These are phyloP conservation scores for Lasioglossum albipes DNA, from an alignment of 1,140 invertebrate genomes.

Conservation along the genomic window DNA sequence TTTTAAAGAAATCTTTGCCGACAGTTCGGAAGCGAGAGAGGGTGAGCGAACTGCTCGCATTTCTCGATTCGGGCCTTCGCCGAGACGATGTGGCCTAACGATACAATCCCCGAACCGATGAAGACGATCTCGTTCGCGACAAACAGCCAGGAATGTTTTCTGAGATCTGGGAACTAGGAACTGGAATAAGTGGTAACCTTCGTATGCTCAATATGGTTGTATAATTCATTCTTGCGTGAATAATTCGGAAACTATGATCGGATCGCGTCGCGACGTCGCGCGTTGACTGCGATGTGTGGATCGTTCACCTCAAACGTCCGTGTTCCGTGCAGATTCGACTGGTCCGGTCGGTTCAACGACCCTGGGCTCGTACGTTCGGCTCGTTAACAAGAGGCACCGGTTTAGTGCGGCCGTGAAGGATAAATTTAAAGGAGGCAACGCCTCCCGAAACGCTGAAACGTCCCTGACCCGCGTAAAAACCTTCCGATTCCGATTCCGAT, in stretches of 20 bases:
- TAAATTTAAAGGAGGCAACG: constrained; percentile 55
- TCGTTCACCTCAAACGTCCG: constrained; percentile 47
- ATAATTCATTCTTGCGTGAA: constrained; percentile 10
- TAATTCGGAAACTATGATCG: neutral
- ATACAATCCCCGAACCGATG: neutral
- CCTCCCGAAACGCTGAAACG: constrained; percentile 34
- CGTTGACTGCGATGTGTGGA: constrained; percentile 2
- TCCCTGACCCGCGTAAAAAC: constrained; percentile 62
- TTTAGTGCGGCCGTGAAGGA: constrained; percentile 38
- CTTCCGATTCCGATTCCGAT: constrained; percentile 9
- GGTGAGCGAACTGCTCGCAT: no score
- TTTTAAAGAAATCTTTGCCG: no score
- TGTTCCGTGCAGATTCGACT: constrained; percentile 38
- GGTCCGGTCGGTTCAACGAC: constrained; percentile 38
- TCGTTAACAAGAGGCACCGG: constrained; percentile 40
- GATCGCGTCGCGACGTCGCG: no score
- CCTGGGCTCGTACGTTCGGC: neutral
- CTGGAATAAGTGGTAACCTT: no score
- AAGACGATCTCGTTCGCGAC: neutral
- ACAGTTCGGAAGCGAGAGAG: no score
- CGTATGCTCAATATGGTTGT: neutral
- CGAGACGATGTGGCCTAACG: neutral
- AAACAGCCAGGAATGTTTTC: neutral
- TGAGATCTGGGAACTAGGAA: no score
- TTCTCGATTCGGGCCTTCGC: no score